These are phyloP conservation scores for Chlorodrepanis virens DNA, from an alignment of 2,113 vertebrate genomes.

Conservation along the genomic window DNA sequence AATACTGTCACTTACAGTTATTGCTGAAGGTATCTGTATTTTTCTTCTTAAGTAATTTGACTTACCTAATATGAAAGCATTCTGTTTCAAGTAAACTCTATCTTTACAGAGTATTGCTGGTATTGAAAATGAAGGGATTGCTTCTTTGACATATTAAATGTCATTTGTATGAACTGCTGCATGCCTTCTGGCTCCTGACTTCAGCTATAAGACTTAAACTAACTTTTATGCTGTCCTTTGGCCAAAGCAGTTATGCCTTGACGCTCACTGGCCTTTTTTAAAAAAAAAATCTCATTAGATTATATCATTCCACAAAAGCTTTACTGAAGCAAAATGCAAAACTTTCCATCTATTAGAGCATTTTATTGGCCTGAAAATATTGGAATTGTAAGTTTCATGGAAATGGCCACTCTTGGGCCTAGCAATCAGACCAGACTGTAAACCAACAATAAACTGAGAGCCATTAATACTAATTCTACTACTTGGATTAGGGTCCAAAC, in stretches of 20 bases:
- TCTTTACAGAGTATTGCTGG: not conserved
- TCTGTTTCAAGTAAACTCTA: not conserved
- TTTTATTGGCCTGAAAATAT: not conserved
- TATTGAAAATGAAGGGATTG: not conserved
- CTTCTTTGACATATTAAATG: not conserved
- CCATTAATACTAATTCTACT: not conserved
- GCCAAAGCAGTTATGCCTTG: not conserved
- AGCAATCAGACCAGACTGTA: not conserved
- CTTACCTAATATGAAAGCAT: not conserved
- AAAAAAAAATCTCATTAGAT: not conserved
- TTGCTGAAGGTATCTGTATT: not conserved
- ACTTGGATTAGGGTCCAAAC: not conserved
- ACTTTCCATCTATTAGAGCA: not conserved
- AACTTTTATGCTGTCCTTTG: not conserved
- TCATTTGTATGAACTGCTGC: not conserved
- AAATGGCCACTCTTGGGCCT: not conserved
- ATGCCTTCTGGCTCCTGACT: not conserved
- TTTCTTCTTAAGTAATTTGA: not conserved
- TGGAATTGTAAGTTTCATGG: not conserved
- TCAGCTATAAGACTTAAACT: not conserved
- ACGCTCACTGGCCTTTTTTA: not conserved
- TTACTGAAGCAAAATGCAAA: not conserved
- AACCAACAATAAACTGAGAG: not conserved
- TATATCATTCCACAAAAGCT: not conserved
- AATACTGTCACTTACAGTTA: not conserved